These are phyloP conservation scores for Volucella zonaria DNA, from an alignment of 2,888 invertebrate species.

Conservation along the genomic window DNA sequence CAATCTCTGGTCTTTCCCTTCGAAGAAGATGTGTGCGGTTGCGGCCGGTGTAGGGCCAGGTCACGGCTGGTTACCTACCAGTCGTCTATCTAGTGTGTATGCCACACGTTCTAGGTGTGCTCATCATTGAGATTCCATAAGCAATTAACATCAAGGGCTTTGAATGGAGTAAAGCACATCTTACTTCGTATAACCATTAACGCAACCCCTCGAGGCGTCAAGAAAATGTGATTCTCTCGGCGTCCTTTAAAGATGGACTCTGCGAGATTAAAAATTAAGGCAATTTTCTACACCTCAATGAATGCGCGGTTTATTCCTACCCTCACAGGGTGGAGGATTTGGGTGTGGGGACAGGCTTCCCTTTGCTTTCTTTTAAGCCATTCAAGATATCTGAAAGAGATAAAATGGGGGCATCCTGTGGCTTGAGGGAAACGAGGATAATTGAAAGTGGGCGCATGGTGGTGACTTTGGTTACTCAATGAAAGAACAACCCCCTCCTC, in stretches of 20 bases:
- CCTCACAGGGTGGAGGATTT: background rate
- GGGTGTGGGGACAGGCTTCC: background rate
- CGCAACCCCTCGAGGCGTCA: background rate
- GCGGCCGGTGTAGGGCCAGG: slow-evolving; percentile 34
- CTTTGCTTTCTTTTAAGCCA: slow-evolving; percentile 18
- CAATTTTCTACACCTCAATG: slow-evolving; percentile 60
- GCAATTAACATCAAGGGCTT: slow-evolving; percentile 60
- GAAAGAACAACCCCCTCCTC: slow-evolving; percentile 27
- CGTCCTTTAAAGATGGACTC: slow-evolving; percentile 50
- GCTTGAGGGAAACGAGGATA: slow-evolving; percentile 65
- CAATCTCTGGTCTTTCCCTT: slow-evolving; percentile 4
- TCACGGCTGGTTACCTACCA: slow-evolving; percentile 36
- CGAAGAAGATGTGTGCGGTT: slow-evolving; percentile 45
- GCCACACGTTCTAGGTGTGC: slow-evolving; percentile 46
- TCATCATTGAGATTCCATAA: slow-evolving; percentile 67
- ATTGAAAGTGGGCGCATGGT: slow-evolving; percentile 60
- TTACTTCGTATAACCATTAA: background rate
- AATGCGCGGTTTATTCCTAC: slow-evolving; percentile 30
- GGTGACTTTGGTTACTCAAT: too few relatives aligned
- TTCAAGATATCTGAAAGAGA: slow-evolving; percentile 69
- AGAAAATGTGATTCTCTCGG: slow-evolving; percentile 6
- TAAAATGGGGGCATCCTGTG: slow-evolving; percentile 65
- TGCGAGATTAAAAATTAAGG: slow-evolving; percentile 69
- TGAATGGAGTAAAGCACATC: slow-evolving; percentile 6
- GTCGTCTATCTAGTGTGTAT: slow-evolving; percentile 29